These are phyloP conservation scores for Mercenaria mercenaria DNA, from an alignment of 1,140 invertebrate species.

Conservation along the genomic window DNA sequence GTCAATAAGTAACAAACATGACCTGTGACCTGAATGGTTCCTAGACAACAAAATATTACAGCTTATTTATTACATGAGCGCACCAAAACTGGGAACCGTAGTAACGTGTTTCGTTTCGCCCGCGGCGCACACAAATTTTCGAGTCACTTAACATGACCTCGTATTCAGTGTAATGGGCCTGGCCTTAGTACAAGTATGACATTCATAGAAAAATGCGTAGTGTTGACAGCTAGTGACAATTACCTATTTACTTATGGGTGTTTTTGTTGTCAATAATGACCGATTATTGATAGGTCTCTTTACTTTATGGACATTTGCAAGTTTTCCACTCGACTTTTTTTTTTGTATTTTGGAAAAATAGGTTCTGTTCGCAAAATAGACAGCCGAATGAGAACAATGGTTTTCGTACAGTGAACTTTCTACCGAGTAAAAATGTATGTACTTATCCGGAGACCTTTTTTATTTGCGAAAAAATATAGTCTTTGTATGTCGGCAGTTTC, in stretches of 20 bases:
- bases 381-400: too few relatives aligned
- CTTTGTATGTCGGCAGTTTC: too few relatives aligned
- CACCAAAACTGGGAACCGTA: background rate
- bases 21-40: background rate
- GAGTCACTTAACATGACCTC: background rate
- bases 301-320: too few relatives aligned
- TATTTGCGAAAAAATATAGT: too few relatives aligned
- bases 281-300: background rate
- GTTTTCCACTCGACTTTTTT: too few relatives aligned
- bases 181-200: background rate
- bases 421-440: too few relatives aligned
- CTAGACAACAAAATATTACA: background rate
- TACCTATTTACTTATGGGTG: background rate
- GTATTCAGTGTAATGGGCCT: too few relatives aligned
- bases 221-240: background rate
- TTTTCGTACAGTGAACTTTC: too few relatives aligned
- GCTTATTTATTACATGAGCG: background rate
- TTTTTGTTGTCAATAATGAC: background rate
- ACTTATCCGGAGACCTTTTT: too few relatives aligned
- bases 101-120: background rate
- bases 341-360: too few relatives aligned
- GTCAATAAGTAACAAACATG: background rate
- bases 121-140: background rate
- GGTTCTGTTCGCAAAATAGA: too few relatives aligned
- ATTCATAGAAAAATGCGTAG: background rate